Percentiles rank a stretch among this genome's conserved stretches.
Conservation (phyloP, 2,888 invertebrate species). For the Hofmannophila pseudospretella region DNA sequence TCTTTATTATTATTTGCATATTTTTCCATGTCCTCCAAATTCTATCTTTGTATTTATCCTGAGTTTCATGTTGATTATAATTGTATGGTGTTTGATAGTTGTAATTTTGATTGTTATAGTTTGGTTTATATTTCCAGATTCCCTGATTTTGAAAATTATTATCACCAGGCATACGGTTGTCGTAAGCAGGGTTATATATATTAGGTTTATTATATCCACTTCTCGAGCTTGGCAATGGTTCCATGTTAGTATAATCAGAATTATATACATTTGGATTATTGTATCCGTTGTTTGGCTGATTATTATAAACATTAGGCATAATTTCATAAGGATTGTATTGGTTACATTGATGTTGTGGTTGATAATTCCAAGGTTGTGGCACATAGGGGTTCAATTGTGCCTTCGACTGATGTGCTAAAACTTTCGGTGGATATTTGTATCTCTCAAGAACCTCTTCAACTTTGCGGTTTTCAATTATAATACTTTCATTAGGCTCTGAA, state of each 20-base stretch:
- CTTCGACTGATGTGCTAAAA: neutral
- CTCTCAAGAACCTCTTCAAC: constrained; percentile 1
- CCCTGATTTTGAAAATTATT: too few relatives aligned
- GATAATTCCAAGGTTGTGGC: neutral
- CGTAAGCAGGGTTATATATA: too few relatives aligned
- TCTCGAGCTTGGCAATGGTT: too few relatives aligned
- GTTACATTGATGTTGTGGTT: neutral
- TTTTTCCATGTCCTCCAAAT: constrained; percentile 22
- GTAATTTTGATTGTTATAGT: neutral
- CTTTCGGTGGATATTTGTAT: neutral
- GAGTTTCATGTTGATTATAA: neutral
- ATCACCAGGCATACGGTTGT: too few relatives aligned
- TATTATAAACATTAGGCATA: neutral
- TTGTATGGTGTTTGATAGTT: neutral
- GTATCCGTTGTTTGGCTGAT: neutral
- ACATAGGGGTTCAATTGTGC: neutral
- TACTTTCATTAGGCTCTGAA: constrained; percentile 2
- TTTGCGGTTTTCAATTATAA: neutral
- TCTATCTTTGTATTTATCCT: constrained; percentile 5
- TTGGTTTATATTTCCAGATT: neutral
- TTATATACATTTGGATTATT: neutral
- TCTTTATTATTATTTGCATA: constrained; percentile 11
- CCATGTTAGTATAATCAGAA: neutral
- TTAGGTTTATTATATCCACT: too few relatives aligned
- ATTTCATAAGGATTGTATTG: neutral